A percentile compares a stretch with the other conserved stretches of the same genome.
These are phyloP conservation scores for Leptobrachium ailaonicum DNA, from an alignment of 2,113 vertebrate genomes.

Conservation along the genomic window DNA sequence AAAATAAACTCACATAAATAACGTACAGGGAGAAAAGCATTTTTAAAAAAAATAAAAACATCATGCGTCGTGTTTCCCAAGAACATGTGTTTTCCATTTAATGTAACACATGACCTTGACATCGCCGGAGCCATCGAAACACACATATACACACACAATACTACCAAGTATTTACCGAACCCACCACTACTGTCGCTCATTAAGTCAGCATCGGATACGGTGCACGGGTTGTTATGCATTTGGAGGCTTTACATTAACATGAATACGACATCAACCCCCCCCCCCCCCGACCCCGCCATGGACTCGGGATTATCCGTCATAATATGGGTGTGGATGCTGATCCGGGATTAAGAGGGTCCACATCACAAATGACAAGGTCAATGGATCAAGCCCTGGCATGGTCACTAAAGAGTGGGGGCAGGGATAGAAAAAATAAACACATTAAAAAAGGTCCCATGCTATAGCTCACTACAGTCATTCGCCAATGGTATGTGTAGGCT, in stretches of 20 bases:
- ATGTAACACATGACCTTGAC: slow-evolving; percentile 42
- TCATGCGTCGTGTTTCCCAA: neutral
- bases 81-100: slow-evolving; percentile 32
- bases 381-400: slow-evolving; percentile 25
- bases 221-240: neutral
- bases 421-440: too few relatives aligned
- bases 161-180: neutral
- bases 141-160: too few relatives aligned
- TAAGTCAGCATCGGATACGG: neutral
- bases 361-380: slow-evolving; percentile 34
- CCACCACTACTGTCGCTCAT: neutral
- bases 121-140: slow-evolving; percentile 16
- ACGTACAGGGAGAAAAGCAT: too few relatives aligned
- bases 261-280: neutral
- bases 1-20: too few relatives aligned
- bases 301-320: slow-evolving; percentile 36
- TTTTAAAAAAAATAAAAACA: neutral
- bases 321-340: slow-evolving; percentile 32
- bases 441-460: too few relatives aligned
- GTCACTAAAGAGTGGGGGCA: too few relatives aligned
- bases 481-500: too few relatives aligned
- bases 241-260: neutral
- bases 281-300: too few relatives aligned
- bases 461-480: too few relatives aligned
- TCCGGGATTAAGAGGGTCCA: slow-evolving; percentile 32